These are phyloP conservation scores for Caenorhabditis becei DNA, from an alignment of 2,888 invertebrate species.

Conservation along the genomic window DNA sequence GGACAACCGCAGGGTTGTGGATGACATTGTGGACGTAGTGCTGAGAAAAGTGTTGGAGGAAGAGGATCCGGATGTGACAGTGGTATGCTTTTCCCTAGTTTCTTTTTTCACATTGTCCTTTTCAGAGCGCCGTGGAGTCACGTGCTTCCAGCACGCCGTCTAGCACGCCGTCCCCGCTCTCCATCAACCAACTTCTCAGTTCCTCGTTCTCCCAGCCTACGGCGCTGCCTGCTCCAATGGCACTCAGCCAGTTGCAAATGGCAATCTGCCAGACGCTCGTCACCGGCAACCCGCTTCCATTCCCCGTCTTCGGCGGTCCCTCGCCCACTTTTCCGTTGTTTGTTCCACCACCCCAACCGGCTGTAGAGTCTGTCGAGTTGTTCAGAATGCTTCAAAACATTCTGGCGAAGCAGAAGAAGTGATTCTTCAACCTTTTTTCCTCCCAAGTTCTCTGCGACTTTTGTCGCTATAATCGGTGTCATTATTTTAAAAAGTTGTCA, in stretches of 20 bases:
- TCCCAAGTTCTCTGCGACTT: not conserved
- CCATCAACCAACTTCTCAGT: slow-evolving; percentile 42
- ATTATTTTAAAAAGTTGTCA: slow-evolving; percentile 40
- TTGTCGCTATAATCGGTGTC: too few relatives aligned
- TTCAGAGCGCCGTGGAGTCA: slow-evolving; percentile 13
- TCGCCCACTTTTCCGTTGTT: slow-evolving; percentile 29
- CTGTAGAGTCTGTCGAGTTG: slow-evolving; percentile 36
- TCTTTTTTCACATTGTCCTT: not conserved
- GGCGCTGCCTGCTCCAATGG: slow-evolving; percentile 5
- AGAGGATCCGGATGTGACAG: not conserved
- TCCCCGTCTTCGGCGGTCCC: slow-evolving; percentile 29
- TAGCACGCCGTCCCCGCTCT: slow-evolving; percentile 20
- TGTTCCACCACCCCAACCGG: slow-evolving; percentile 41
- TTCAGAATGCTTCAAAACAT: slow-evolving; percentile 37
- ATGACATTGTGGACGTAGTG: slow-evolving; percentile 36
- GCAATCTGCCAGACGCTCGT: slow-evolving; percentile 44
- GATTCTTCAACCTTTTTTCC: slow-evolving; percentile 12
- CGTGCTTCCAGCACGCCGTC: slow-evolving; percentile 24
- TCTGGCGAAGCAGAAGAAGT: slow-evolving; percentile 43
- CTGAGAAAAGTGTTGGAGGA: slow-evolving; percentile 41
- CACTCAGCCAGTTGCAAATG: slow-evolving; percentile 43
- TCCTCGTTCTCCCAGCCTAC: slow-evolving; percentile 26
- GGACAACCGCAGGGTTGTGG: slow-evolving; percentile 33
- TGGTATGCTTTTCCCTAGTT: not conserved
- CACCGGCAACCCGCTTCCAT: slow-evolving; percentile 15